Evolutionary conservation across 2,113 vertebrate genomes (phyloP), one percentile per base, ranked within the genome.

Genomic region (Mastomys coucha): DNA sequence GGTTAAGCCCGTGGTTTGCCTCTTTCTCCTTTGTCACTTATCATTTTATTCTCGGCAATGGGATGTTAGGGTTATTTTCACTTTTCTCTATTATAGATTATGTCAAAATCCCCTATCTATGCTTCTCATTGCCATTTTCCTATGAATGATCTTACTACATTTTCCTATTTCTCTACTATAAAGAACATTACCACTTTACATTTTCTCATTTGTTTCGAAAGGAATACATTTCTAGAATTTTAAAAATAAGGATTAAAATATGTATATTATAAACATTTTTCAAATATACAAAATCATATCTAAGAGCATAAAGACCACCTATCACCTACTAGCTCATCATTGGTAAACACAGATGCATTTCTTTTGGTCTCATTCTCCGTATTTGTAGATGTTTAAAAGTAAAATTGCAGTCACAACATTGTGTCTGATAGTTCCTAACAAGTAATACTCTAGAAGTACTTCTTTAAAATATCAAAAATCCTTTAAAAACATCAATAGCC

Each of bases 311-410:
- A 88, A 45, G 3, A 78, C 65, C 56, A 85, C 2, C 65, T 39
- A 56, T 1, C 20, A 87, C 60, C 39, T 84, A 56, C 63, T 82
- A 86, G 82, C 45, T 88, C 33, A 42, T 33, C 10, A 78, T 3
- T 53, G n/a, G 6, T n/a, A 8, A 96, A 93, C 4, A 84, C 8
- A 1, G 7, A 96, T 53, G 5, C 5, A 51, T 90, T 92, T 95
- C 85, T 60, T 91, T 82, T 11, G 20, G 10, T 77, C 22, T 93
- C 53, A 31, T 84, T 72, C 91, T 82, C 73, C 89, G 17, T 84
- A 14, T 96, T 84, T 80, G 36, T 70, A 91, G 63, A 93, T 22
- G 76, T 85, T 96, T 65, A 67, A 84, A 95, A 95, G 33, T 82
- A 89, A 94, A 93, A 81, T 0, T 91, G 36, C 12, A 88, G 88